phyloP scores from a whole-genome alignment of 2,797 vertebrate genomes.

The Cirrhinus molitorella region DNA sequence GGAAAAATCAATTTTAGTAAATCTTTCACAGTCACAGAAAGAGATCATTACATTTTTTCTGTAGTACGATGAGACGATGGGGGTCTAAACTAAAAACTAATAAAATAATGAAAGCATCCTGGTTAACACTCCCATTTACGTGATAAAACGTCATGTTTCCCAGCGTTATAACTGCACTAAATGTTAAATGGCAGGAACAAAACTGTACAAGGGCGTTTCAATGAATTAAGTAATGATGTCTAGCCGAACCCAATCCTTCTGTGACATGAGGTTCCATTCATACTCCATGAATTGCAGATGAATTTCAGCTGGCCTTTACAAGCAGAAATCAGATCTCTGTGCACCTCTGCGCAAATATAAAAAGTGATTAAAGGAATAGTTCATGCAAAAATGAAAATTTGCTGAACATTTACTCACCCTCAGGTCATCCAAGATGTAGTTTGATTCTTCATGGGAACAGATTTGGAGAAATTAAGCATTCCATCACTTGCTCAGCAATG shows the following conservation, averaged over 20 bases:
- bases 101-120: neutral
- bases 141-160: neutral
- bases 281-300: conserved; percentile 2
- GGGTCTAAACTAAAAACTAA: neutral
- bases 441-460: neutral
- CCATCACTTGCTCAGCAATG: neutral
- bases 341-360: neutral
- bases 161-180: neutral
- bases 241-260: neutral
- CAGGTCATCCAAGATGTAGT: neutral
- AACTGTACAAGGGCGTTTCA: conserved; percentile 9
- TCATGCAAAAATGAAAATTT: neutral
- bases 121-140: neutral
- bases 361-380: conserved; percentile 4
- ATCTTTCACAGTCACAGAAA: conserved; percentile 23
- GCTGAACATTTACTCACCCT: neutral
- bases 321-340: conserved; percentile 1
- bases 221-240: neutral
- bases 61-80: neutral
- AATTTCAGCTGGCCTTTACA: conserved; percentile 32
- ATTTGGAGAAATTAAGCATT: neutral
- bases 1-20: conserved; percentile 14
- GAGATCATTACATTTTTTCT: conserved; percentile 29
- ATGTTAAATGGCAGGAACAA: conserved; percentile 15
- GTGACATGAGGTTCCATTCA: conserved; percentile 9